A percentile compares a stretch with the other conserved stretches of the same genome.
Conservation (phyloP, 1,140 invertebrate species). For the Plodia interpunctella region DNA sequence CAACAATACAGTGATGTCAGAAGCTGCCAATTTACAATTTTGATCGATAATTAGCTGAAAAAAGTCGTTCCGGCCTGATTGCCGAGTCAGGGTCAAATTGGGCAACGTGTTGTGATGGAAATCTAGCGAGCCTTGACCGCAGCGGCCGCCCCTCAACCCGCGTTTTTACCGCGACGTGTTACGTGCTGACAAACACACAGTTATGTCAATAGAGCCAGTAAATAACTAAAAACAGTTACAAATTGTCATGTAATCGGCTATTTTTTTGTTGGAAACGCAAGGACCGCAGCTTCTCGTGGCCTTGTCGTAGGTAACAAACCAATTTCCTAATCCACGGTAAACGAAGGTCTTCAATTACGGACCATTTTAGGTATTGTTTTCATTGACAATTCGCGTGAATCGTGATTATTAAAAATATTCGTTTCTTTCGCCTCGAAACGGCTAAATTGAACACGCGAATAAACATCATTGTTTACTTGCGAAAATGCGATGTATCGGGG, state of each 20-base stretch:
- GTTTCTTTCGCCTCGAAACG: background rate
- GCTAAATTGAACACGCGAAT: background rate
- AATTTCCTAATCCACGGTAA: background rate
- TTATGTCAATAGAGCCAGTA: background rate
- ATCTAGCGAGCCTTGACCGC: constrained; percentile 55
- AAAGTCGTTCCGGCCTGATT: constrained; percentile 70
- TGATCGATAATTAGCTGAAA: constrained; percentile 52
- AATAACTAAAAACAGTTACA: background rate
- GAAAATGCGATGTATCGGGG: constrained; percentile 31
- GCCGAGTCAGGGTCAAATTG: constrained; percentile 59
- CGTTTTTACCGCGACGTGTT: constrained; percentile 22
- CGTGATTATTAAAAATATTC: background rate
- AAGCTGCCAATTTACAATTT: constrained; percentile 29
- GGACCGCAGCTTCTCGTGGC: background rate
- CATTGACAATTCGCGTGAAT: background rate
- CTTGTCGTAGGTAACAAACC: background rate
- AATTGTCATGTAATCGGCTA: constrained; percentile 2
- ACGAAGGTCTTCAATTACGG: background rate
- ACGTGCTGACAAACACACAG: background rate
- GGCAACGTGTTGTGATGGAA: constrained; percentile 54
- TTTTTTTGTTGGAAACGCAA: constrained; percentile 6
- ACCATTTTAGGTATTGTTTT: background rate
- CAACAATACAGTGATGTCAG: constrained; percentile 14
- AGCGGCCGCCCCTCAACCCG: constrained; percentile 43
- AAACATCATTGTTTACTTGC: background rate